Conservation (phyloP, 1,140 invertebrate species). For the Caerostris extrusa region DNA sequence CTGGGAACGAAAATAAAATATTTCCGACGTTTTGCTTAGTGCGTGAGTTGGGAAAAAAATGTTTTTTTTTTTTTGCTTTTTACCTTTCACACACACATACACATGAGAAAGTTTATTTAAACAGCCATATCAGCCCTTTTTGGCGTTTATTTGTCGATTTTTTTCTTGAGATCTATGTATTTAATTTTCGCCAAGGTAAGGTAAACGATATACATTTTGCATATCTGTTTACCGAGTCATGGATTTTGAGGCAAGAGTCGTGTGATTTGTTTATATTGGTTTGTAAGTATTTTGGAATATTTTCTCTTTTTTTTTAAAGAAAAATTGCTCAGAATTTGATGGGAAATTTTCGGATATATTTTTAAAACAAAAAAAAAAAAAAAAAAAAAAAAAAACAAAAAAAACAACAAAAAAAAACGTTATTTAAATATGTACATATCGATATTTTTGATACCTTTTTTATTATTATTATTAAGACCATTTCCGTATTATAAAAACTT, state of each 20-base stretch:
- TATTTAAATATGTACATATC: too few species aligned
- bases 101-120: conserved; percentile 37
- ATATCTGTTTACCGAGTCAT: background rate
- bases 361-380: too few species aligned
- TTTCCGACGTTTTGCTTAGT: conserved; percentile 45
- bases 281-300: too few species aligned
- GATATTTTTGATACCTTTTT: too few species aligned
- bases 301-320: too few species aligned
- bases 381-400: too few species aligned
- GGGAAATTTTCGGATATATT: too few species aligned
- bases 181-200: conserved; percentile 31
- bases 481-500: too few species aligned
- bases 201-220: conserved; percentile 15
- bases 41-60: conserved; percentile 21
- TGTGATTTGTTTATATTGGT: background rate
- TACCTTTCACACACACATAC: background rate
- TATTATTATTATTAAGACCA: too few species aligned
- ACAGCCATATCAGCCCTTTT: conserved; percentile 40
- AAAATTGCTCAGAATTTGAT: too few species aligned
- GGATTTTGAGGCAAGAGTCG: background rate
- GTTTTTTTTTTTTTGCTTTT: conserved; percentile 38
- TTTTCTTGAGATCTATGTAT: background rate
- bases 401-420: too few species aligned
- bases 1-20: conserved; percentile 50
- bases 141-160: conserved; percentile 32